phyloP scores from a whole-genome alignment of 2,888 invertebrate species.

The Tetragnatha montana region DNA sequence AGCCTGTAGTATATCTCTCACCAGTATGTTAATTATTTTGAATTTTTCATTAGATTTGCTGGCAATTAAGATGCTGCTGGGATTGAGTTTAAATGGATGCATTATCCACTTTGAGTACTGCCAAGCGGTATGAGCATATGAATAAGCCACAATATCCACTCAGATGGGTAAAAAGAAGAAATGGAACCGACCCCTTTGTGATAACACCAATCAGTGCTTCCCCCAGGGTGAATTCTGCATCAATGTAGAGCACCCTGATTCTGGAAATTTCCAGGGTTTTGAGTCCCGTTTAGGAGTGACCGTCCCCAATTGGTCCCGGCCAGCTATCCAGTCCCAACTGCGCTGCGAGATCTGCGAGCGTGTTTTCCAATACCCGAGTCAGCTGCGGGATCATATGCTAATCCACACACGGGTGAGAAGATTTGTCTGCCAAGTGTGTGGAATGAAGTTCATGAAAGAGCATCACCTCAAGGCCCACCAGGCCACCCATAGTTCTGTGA shows the following conservation, averaged over 20 bases:
- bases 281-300: conserved; percentile 62
- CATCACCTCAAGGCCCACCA: conserved; percentile 77
- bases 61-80: background rate
- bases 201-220: conserved; percentile 70
- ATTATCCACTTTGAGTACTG: background rate
- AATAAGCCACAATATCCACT: conserved; percentile 29
- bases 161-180: conserved; percentile 70
- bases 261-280: conserved; percentile 65
- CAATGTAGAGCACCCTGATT: conserved; percentile 67
- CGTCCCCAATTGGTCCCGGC: conserved; percentile 62
- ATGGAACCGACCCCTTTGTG: conserved; percentile 70
- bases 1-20: background rate
- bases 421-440: conserved; percentile 76
- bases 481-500: conserved; percentile 76
- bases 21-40: background rate
- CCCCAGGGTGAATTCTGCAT: conserved; percentile 69
- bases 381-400: conserved; percentile 76
- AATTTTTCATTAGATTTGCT: conserved; percentile 4
- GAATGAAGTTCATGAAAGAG: conserved; percentile 77
- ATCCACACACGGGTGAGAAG: conserved; percentile 76
- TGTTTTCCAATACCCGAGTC: conserved; percentile 76
- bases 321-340: conserved; percentile 63
- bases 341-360: conserved; percentile 72
- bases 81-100: background rate
- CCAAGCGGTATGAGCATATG: conserved; percentile 44